Evolutionary conservation across 2,888 invertebrate species (phyloP), one percentile per base, ranked within the genome.

Genomic region (Eurytoma adleriae): DNA sequence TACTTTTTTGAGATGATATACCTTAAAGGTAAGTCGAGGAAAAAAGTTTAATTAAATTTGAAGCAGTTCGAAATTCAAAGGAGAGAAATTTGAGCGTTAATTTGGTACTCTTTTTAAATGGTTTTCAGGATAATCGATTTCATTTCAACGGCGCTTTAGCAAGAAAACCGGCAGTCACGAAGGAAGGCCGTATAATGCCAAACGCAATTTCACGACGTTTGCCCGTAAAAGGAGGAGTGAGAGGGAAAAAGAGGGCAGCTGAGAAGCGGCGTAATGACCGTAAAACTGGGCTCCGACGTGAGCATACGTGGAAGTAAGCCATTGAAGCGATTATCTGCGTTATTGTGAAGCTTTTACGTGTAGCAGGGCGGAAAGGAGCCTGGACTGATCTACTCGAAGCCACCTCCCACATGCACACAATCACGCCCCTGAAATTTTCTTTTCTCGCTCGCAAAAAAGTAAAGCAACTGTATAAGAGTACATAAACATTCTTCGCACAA

Each of bases 291-390:
- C 40, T 18, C 62, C 14, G 52, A 62, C 30, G 54, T 14, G 50
- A 54, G 40, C 76, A 76, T 69, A 68, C 77, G 70, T 59, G 66
- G 52, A 73, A 74, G 69, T 70, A 75, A 75, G 68, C 76, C 75
- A 72, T 79, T 59, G 40, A 72, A 54, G 59, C 59, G 71, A 81
- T 81, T 76, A 81, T 76, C 64, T 50, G 52, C 78, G 27, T 75
- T 78, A 75, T 78, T 66, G 70, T 66, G 74, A 52, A 27, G n/a
- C 24, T 50, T 72, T 68, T 27, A 16, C 69, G 20, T 13, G 57
- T 50, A 64, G 40, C 40, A 40, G 40, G 40, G 40, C 40, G 40
- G 48, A 59, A 71, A 20, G 52, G 20, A 61, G 18, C 20, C 66
- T 5, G 10, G 27, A 68, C 67, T 72, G 75, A 76, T 70, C 61